phyloP scores from a whole-genome alignment of 1,140 invertebrate genomes.

The Drosophila eugracilis region DNA sequence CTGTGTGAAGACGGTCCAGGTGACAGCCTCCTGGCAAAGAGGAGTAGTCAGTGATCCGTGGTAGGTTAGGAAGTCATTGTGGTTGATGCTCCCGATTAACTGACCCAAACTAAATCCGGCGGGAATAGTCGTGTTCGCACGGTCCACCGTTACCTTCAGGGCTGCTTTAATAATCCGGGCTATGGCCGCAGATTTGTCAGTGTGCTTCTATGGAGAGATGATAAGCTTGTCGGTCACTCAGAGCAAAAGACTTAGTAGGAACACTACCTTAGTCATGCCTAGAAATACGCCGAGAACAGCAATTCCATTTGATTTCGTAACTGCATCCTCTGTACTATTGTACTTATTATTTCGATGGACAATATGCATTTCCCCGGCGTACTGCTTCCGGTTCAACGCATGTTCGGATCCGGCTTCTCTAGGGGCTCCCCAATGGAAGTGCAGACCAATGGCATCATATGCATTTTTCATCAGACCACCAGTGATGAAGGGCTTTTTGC shows the following conservation, averaged over 20 bases:
- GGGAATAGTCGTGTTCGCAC: neutral
- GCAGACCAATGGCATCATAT: constrained; percentile 87
- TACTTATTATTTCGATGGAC: constrained; percentile 69
- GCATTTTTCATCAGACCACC: constrained; percentile 86
- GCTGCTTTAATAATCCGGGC: neutral
- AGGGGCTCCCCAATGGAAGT: constrained; percentile 88
- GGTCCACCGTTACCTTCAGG: no score
- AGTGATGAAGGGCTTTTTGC: constrained; percentile 87
- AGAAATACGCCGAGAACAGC: constrained; percentile 69
- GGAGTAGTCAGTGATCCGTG: neutral
- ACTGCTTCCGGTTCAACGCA: constrained; percentile 44
- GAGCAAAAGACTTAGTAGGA: no score
- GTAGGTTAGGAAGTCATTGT: neutral
- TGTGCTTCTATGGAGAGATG: neutral
- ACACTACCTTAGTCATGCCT: constrained; percentile 48
- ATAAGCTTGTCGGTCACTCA: no score
- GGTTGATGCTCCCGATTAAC: neutral
- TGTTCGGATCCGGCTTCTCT: constrained; percentile 60
- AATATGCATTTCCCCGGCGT: constrained; percentile 73
- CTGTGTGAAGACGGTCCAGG: neutral
- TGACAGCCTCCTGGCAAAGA: neutral
- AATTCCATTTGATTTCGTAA: constrained; percentile 45
- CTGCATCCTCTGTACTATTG: constrained; percentile 24
- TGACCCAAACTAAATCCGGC: neutral
- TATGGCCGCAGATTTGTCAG: neutral